These are phyloP conservation scores for Cyanoderma ruficeps DNA, from an alignment of 2,113 vertebrate genomes.

Conservation along the genomic window DNA sequence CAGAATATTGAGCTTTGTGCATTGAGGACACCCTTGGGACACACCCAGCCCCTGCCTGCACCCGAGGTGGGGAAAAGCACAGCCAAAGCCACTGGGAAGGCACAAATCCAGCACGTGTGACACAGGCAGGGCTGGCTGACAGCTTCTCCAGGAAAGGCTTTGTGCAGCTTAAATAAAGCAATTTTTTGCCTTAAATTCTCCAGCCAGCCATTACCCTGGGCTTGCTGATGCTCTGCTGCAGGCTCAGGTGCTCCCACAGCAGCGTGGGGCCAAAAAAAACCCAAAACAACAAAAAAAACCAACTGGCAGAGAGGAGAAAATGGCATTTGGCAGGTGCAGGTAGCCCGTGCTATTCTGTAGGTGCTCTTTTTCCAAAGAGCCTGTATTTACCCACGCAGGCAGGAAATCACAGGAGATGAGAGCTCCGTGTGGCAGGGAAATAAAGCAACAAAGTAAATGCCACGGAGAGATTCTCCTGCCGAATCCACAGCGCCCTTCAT, in stretches of 20 bases:
- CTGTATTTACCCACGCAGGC: constrained; percentile 28
- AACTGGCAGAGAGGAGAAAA: neutral
- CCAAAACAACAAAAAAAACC: neutral
- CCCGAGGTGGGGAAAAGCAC: neutral
- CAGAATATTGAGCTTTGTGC: neutral
- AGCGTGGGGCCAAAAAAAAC: neutral
- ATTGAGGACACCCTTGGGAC: neutral
- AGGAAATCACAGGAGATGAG: neutral
- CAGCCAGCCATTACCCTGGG: neutral
- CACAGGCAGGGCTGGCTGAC: neutral
- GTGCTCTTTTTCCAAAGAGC: neutral
- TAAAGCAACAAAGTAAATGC: constrained; percentile 24
- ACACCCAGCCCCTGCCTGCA: neutral
- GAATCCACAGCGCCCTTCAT: constrained; percentile 28
- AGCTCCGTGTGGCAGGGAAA: neutral
- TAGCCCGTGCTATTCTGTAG: neutral
- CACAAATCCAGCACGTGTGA: neutral
- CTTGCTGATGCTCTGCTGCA: neutral
- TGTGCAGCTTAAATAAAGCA: neutral
- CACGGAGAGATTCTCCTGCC: neutral
- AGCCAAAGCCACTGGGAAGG: neutral
- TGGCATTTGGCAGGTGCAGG: constrained; percentile 11
- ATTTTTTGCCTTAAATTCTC: neutral
- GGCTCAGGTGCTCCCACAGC: neutral
- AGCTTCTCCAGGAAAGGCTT: neutral